phyloP scores from a whole-genome alignment of 2,888 invertebrate species.

The Pycnomerus fuliginosus region DNA sequence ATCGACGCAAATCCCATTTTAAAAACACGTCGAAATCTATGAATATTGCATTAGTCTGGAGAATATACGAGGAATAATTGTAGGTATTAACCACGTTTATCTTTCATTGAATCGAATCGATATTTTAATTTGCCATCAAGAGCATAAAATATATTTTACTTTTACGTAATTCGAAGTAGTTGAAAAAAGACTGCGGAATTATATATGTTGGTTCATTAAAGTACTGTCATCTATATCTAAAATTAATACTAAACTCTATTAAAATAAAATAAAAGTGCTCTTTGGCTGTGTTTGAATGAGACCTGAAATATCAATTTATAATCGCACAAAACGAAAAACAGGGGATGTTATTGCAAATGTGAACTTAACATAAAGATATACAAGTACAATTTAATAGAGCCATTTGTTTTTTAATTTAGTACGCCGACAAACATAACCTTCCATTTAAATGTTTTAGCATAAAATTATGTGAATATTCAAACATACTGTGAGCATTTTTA shows the following conservation, averaged over 20 bases:
- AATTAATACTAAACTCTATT: constrained; percentile 17
- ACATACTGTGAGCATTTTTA: constrained; percentile 45
- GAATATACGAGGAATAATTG: too few relatives aligned
- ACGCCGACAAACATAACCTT: constrained; percentile 47
- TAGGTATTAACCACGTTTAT: too few relatives aligned
- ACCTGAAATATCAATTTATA: constrained; percentile 34
- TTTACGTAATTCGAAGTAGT: too few relatives aligned
- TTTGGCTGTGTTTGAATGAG: constrained; percentile 27
- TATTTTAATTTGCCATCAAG: too few relatives aligned
- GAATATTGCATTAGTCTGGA: constrained; percentile 11
- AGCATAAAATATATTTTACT: too few relatives aligned
- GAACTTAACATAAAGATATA: constrained; percentile 40
- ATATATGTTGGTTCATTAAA: too few relatives aligned
- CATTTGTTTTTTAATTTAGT: constrained; percentile 51
- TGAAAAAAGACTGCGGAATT: too few relatives aligned
- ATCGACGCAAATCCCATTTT: constrained; percentile 7
- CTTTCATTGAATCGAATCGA: too few relatives aligned
- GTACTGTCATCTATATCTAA: constrained; percentile 2
- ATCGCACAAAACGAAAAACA: constrained; percentile 22
- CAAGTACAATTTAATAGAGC: constrained; percentile 50
- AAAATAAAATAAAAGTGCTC: constrained; percentile 20
- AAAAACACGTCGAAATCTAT: constrained; percentile 14
- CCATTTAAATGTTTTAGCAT: constrained; percentile 44
- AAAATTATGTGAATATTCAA: constrained; percentile 45
- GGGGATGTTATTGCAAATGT: constrained; percentile 25